Conservation (phyloP, 2,113 vertebrate genomes). For the Paraplagusia blochii region DNA sequence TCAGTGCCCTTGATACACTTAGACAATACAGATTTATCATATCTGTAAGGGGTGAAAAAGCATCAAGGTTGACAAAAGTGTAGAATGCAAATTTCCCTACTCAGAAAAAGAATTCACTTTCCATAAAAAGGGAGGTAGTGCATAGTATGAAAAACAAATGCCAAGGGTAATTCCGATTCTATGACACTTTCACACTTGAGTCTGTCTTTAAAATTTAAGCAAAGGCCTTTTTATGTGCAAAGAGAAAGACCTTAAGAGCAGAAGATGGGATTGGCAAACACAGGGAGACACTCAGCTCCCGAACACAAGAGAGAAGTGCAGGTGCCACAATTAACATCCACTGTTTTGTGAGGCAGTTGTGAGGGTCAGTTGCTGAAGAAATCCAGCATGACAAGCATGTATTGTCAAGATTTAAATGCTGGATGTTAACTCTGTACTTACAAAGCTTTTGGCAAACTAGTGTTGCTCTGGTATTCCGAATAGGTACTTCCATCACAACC, state of each 20-base stretch:
- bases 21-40: too few species aligned
- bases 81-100: too few species aligned
- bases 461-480: conserved; percentile 9
- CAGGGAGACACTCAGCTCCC: conserved; percentile 4
- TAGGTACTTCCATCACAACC: conserved; percentile 20
- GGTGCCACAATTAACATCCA: too few species aligned
- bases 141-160: conserved; percentile 1
- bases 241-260: conserved; percentile 28
- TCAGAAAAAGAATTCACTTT: too few species aligned
- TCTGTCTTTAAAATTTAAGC: conserved; percentile 42
- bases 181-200: conserved; percentile 20
- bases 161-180: conserved; percentile 3
- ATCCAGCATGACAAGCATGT: conserved; percentile 3
- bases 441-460: conserved; percentile 17
- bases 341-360: too few species aligned
- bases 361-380: conserved; percentile 35
- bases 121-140: background rate
- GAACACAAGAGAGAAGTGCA: conserved; percentile 1
- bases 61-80: too few species aligned
- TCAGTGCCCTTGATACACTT: too few species aligned
- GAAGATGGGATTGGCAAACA: conserved; percentile 22
- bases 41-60: too few species aligned
- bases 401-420: conserved; percentile 1
- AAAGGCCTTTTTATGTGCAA: conserved; percentile 35
- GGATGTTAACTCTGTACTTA: conserved; percentile 7